Percentiles rank a stretch among this genome's conserved stretches.
Evolutionary conservation across 2,113 vertebrate species (phyloP).

Genomic region (Dasypus novemcinctus): DNA sequence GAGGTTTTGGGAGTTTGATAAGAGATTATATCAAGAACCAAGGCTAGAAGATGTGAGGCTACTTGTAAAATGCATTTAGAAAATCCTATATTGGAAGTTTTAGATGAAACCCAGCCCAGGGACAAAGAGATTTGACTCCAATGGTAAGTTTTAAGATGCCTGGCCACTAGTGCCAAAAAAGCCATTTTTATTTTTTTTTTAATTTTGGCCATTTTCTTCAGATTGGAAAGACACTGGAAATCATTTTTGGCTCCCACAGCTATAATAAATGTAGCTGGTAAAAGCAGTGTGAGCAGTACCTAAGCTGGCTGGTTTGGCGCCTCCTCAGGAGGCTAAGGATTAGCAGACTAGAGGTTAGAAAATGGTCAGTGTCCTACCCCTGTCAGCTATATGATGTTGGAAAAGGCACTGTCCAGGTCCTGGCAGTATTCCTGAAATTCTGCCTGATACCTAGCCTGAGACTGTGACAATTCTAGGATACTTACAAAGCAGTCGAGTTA

Average conservation of each 20-base stretch:
- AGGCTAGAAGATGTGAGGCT: neutral
- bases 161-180: neutral
- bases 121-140: neutral
- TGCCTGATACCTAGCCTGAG: neutral
- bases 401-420: neutral
- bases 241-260: neutral
- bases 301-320: neutral
- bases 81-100: neutral
- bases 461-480: neutral
- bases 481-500: neutral
- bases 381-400: neutral
- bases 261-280: neutral
- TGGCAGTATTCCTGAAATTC: neutral
- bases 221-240: neutral
- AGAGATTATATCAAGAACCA: neutral
- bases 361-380: neutral
- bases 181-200: neutral
- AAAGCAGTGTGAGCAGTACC: neutral
- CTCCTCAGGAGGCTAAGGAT: neutral
- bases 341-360: neutral
- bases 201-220: conserved; percentile 8
- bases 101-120: neutral
- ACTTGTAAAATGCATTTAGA: neutral
- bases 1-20: neutral
- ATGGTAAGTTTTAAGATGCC: neutral